A percentile compares a stretch with the other conserved stretches of the same genome.
These are phyloP conservation scores for Orthonyx spaldingii DNA, from an alignment of 2,113 vertebrate genomes.

Conservation along the genomic window DNA sequence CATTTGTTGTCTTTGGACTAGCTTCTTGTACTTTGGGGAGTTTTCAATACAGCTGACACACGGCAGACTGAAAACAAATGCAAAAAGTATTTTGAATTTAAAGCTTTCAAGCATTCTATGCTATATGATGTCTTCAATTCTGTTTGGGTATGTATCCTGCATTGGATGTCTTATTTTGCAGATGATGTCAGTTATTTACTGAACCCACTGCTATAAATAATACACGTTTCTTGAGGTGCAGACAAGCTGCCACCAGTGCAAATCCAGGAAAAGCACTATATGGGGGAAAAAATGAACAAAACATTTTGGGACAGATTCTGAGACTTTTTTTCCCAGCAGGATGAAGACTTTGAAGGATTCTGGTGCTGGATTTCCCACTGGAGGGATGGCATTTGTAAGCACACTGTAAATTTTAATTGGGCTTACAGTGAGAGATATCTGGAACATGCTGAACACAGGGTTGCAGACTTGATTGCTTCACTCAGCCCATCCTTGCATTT, in stretches of 20 bases:
- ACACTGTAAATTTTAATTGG: neutral
- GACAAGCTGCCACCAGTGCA: neutral
- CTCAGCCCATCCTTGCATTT: neutral
- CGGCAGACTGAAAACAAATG: neutral
- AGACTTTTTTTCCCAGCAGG: neutral
- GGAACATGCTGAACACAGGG: neutral
- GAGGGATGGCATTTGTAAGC: neutral
- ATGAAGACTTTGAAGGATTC: neutral
- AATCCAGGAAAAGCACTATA: neutral
- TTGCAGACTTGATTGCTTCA: neutral
- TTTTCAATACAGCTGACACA: neutral
- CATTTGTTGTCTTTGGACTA: slow-evolving; percentile 6
- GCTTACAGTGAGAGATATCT: neutral
- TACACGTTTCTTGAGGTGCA: neutral
- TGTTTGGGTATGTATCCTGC: neutral
- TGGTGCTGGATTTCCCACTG: neutral
- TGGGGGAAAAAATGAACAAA: neutral
- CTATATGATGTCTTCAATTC: neutral
- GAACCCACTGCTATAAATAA: neutral
- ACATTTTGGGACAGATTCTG: neutral
- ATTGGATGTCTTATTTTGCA: neutral
- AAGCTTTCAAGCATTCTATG: neutral
- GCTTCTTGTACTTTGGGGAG: neutral
- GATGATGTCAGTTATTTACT: neutral
- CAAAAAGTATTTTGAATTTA: neutral